Conservation (phyloP, 2,113 vertebrate species). For the Muntiacus reevesi region DNA sequence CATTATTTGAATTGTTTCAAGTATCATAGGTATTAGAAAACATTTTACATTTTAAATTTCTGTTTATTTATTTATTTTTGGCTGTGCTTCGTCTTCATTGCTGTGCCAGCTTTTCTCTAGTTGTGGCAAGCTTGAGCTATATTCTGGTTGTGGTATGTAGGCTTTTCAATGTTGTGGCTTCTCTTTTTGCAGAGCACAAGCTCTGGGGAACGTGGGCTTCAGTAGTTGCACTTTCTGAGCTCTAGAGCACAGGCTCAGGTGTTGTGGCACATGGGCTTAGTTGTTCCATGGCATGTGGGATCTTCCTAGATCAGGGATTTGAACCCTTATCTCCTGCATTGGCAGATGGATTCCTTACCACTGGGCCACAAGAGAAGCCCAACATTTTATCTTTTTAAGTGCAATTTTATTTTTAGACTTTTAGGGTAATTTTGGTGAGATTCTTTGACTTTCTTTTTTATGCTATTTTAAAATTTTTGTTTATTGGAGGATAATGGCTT, state of each 20-base stretch:
- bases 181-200: not conserved
- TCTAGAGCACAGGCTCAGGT: not conserved
- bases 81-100: not conserved
- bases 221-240: not conserved
- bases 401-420: not conserved
- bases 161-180: not conserved
- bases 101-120: not conserved
- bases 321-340: not conserved
- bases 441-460: not conserved
- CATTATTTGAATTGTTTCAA: not conserved
- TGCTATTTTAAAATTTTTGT: not conserved
- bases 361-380: not conserved
- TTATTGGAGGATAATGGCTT: not conserved
- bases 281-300: not conserved
- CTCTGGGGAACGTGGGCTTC: not conserved
- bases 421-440: not conserved
- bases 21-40: not conserved
- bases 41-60: not conserved
- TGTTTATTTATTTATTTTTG: not conserved
- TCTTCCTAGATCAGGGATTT: not conserved
- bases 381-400: not conserved
- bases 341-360: not conserved
- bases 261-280: not conserved
- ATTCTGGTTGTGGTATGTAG: not conserved
- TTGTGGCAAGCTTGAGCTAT: not conserved